Conservation (phyloP, 1,140 invertebrate genomes). For the Neodiprion fabricii region DNA sequence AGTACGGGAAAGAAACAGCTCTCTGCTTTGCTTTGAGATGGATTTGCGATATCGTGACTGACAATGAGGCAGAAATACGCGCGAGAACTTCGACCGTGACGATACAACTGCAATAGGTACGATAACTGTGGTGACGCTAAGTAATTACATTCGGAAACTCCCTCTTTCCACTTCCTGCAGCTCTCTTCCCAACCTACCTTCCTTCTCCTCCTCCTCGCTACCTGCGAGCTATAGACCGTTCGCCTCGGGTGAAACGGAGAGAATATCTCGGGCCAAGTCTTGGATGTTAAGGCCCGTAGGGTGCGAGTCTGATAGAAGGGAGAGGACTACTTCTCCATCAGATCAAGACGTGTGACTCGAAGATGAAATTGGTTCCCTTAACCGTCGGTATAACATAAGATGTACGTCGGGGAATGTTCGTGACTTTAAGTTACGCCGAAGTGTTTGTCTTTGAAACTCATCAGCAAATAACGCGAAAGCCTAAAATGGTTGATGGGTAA, state of each 20-base stretch:
- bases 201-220: neutral
- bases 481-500: too few relatives aligned
- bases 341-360: constrained; percentile 1
- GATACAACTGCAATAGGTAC: neutral
- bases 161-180: neutral
- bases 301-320: neutral
- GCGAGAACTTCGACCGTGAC: neutral
- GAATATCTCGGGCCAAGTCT: neutral
- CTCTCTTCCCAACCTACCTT: neutral
- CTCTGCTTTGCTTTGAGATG: too few relatives aligned
- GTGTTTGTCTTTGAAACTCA: too few relatives aligned
- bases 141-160: neutral
- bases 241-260: neutral
- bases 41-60: too few relatives aligned
- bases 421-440: too few relatives aligned
- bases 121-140: constrained; percentile 7
- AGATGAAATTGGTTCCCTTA: neutral
- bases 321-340: neutral
- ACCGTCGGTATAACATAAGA: neutral
- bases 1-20: too few relatives aligned
- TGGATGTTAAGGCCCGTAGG: neutral
- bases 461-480: too few relatives aligned
- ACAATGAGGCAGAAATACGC: neutral
- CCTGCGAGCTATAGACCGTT: neutral
- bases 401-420: too few relatives aligned